Conservation (phyloP, 2,113 vertebrate species). For the Corythaixoides concolor region DNA sequence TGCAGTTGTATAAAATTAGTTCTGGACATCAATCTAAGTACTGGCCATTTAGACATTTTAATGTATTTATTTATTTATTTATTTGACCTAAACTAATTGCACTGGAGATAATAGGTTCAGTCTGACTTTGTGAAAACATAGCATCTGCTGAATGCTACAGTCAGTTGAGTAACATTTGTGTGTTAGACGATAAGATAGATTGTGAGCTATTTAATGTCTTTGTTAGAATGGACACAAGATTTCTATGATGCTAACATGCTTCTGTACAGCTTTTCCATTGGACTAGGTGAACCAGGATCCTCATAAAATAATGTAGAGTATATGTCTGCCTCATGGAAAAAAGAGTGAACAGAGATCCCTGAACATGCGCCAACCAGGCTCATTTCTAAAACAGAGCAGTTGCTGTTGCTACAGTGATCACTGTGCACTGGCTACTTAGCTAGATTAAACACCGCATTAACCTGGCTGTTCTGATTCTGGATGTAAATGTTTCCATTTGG, state of each 20-base stretch:
- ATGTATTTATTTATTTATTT: not conserved
- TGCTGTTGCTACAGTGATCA: not conserved
- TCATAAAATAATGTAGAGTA: not conserved
- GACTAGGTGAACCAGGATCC: not conserved
- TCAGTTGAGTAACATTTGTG: not conserved
- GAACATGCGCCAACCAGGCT: not conserved
- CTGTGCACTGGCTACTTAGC: not conserved
- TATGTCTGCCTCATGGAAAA: not conserved
- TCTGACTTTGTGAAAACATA: not conserved
- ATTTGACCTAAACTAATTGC: not conserved
- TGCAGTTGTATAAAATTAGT: not conserved
- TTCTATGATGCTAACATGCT: not conserved
- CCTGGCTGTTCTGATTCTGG: slow-evolving; percentile 5
- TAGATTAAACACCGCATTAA: not conserved
- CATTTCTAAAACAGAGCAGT: not conserved
- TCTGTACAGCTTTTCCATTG: not conserved
- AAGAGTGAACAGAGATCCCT: not conserved
- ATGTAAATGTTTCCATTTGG: slow-evolving; percentile 33
- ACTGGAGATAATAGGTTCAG: not conserved
- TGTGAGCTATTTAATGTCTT: not conserved
- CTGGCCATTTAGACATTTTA: not conserved
- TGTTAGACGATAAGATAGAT: not conserved
- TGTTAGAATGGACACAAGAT: not conserved
- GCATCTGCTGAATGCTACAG: not conserved
- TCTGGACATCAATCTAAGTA: not conserved